These are phyloP conservation scores for Nasonia oneida DNA, from an alignment of 2,888 invertebrate genomes.

Conservation along the genomic window DNA sequence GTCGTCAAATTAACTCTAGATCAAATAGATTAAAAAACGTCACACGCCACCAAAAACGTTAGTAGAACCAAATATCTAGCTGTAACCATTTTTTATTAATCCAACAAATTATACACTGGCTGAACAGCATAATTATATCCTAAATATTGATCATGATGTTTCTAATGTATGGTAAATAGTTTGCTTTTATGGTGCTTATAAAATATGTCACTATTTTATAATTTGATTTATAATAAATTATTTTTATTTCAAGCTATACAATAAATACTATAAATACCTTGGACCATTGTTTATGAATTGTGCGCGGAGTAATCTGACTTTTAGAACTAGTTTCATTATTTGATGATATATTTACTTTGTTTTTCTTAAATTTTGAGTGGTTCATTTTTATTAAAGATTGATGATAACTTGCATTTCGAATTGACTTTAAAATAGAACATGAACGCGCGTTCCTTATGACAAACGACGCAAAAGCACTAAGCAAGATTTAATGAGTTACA, in stretches of 20 bases:
- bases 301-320: conserved; percentile 14
- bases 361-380: background rate
- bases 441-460: background rate
- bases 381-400: background rate
- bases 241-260: background rate
- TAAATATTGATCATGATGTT: no score
- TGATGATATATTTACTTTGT: background rate
- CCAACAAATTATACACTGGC: no score
- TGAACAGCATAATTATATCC: no score
- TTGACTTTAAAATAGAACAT: background rate
- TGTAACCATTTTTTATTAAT: background rate
- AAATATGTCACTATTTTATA: background rate
- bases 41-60: background rate
- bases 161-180: background rate
- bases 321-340: background rate
- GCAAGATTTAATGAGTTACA: conserved; percentile 18
- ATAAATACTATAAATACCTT: conserved; percentile 35
- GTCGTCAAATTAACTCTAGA: background rate
- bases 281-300: conserved; percentile 54
- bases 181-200: background rate
- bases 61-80: background rate
- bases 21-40: background rate
- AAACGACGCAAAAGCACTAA: conserved; percentile 30
- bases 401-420: no score
- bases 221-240: background rate